Conservation (phyloP, 2,797 vertebrate species). For the Eleutherodactylus coqui region DNA sequence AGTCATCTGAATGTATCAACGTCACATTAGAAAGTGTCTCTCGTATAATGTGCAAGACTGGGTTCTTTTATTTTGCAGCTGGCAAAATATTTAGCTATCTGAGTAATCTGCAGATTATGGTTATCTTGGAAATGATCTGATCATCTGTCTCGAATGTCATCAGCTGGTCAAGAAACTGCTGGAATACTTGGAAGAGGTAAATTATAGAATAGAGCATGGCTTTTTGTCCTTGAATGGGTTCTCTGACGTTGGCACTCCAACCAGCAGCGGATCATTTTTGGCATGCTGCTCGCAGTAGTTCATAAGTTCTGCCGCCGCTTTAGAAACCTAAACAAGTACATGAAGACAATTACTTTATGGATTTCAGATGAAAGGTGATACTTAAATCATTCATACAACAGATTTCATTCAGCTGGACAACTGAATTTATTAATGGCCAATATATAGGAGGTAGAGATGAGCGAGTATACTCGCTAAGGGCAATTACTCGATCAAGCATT, state of each 20-base stretch:
- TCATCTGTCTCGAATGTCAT: conserved; percentile 27
- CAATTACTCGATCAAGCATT: no score
- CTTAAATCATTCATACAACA: not conserved
- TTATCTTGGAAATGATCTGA: not conserved
- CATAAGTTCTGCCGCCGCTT: conserved; percentile 94
- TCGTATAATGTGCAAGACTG: conserved; percentile 52
- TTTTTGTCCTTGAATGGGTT: conserved; percentile 99
- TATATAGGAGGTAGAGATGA: no score
- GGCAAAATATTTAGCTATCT: conserved; percentile 42
- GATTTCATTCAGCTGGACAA: no score
- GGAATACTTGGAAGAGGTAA: not conserved
- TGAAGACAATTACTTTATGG: not conserved
- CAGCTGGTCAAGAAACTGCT: conserved; percentile 50
- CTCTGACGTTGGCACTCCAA: conserved; percentile 93
- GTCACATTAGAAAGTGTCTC: conserved; percentile 34
- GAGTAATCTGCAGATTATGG: conserved; percentile 39
- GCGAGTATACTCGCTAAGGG: no score
- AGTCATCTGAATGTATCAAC: conserved; percentile 37
- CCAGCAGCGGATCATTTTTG: conserved; percentile 90
- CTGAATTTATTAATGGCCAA: no score
- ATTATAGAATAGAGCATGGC: conserved; percentile 94
- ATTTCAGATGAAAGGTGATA: not conserved
- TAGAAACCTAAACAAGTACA: conserved; percentile 82
- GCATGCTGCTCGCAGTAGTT: conserved; percentile 96
- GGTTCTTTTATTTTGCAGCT: conserved; percentile 46